phyloP scores from a whole-genome alignment of 2,888 invertebrate genomes.

The Scelioninae gen. 1 region DNA sequence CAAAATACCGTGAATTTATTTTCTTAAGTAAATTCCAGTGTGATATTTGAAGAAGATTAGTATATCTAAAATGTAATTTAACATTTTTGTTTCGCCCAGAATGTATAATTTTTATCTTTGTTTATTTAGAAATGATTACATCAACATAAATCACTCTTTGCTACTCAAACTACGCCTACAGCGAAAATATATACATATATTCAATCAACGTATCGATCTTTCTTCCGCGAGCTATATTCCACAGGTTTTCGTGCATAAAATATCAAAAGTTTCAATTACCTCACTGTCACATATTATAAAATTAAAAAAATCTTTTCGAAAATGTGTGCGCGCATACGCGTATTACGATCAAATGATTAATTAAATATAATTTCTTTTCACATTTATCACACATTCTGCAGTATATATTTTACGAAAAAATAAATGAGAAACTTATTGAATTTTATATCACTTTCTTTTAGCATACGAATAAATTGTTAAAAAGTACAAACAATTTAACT shows the following conservation, averaged over 20 bases:
- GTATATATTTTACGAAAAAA: too few relatives aligned
- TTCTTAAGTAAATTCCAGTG: too few relatives aligned
- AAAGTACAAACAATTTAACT: too few relatives aligned
- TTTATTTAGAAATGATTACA: too few relatives aligned
- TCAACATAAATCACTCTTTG: constrained; percentile 43
- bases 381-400: too few relatives aligned
- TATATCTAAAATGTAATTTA: neutral
- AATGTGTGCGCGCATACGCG: too few relatives aligned
- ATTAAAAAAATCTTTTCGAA: neutral
- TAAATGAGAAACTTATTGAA: too few relatives aligned
- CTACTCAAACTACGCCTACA: constrained; percentile 22
- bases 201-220: constrained; percentile 60
- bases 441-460: too few relatives aligned
- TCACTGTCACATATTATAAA: constrained; percentile 6
- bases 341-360: too few relatives aligned
- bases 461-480: too few relatives aligned
- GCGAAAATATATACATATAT: constrained; percentile 37
- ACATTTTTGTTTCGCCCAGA: neutral
- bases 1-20: too few relatives aligned
- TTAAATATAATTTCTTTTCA: too few relatives aligned
- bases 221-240: constrained; percentile 36
- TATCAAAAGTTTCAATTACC: constrained; percentile 35
- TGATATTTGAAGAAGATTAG: neutral
- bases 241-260: constrained; percentile 53
- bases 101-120: constrained; percentile 22